Conservation (phyloP, 2,797 vertebrate genomes). For the Cynopterus sphinx region DNA sequence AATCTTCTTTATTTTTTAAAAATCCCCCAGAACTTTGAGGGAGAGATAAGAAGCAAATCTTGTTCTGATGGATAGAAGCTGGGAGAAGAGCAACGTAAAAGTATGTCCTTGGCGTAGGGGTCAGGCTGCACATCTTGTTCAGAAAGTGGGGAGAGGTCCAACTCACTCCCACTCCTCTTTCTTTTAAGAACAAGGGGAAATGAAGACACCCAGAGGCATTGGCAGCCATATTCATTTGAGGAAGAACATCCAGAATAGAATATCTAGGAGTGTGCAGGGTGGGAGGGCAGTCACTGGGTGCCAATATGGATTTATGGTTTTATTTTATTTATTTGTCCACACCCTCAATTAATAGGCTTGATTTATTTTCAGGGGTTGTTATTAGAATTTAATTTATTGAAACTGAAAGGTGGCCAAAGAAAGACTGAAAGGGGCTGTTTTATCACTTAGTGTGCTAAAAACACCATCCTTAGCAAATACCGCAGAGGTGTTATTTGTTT, state of each 20-base stretch:
- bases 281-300: background rate
- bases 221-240: background rate
- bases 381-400: conserved; percentile 4
- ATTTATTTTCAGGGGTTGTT: background rate
- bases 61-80: background rate
- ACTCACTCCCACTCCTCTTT: background rate
- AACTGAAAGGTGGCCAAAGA: background rate
- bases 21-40: background rate
- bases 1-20: background rate
- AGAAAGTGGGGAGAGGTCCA: background rate
- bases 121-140: background rate
- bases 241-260: background rate
- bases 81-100: background rate
- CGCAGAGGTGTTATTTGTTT: background rate
- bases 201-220: background rate
- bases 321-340: background rate
- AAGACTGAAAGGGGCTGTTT: background rate
- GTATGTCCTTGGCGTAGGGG: background rate
- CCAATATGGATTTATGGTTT: background rate
- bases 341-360: background rate
- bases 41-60: background rate
- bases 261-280: too few species aligned
- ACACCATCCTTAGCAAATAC: background rate
- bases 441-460: background rate
- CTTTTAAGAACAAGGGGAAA: background rate